Evolutionary conservation across 1,140 invertebrate species (phyloP).

Genomic region (Thaumatotibia leucotreta): DNA sequence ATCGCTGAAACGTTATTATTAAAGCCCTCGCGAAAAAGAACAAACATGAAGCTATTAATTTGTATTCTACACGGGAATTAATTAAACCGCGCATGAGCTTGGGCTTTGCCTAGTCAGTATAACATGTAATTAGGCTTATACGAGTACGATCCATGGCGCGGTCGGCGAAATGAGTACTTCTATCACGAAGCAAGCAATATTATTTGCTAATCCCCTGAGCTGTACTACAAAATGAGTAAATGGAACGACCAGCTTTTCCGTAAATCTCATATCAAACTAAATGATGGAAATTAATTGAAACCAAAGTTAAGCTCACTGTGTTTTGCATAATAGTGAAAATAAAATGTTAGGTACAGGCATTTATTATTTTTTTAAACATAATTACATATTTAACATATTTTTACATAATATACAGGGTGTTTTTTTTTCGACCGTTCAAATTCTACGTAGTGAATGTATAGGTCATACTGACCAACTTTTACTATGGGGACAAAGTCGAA

Average conservation of each 20-base stretch:
- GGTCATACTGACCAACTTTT: too few relatives aligned
- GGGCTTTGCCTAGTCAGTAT: neutral
- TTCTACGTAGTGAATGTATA: too few relatives aligned
- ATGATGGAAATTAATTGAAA: neutral
- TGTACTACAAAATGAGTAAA: neutral
- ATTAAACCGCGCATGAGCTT: neutral
- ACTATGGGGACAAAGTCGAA: too few relatives aligned
- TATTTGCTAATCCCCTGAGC: neutral
- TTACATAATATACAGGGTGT: too few relatives aligned
- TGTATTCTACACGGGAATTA: neutral
- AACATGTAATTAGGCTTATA: conserved; percentile 3
- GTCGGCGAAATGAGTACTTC: neutral
- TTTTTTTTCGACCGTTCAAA: too few relatives aligned
- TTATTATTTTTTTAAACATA: too few relatives aligned
- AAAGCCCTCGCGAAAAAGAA: neutral
- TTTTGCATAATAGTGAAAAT: too few relatives aligned
- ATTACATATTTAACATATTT: too few relatives aligned
- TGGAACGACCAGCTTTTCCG: neutral
- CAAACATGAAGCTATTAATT: neutral
- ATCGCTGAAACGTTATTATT: neutral
- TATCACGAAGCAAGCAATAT: neutral
- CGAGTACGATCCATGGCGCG: neutral
- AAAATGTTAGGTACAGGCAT: too few relatives aligned
- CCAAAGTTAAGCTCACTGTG: too few relatives aligned
- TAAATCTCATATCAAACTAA: neutral